Evolutionary conservation across 2,797 vertebrate genomes (phyloP).

Genomic region (Chloroceryle inda): DNA sequence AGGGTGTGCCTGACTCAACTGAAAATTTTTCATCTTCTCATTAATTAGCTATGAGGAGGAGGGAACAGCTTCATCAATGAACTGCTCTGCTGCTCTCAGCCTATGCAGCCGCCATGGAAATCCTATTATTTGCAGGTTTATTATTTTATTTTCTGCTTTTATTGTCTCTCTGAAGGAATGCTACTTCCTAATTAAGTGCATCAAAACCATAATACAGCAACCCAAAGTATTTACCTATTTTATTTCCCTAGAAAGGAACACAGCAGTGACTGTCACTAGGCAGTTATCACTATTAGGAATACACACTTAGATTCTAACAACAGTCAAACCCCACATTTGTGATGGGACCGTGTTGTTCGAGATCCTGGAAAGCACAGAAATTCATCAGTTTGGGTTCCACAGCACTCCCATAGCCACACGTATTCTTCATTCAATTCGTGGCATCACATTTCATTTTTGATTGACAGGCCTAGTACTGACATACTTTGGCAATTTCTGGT

Average conservation of each 20-base stretch:
- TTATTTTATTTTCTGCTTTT: constrained; percentile 52
- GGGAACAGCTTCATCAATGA: constrained; percentile 8
- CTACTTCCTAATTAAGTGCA: constrained; percentile 44
- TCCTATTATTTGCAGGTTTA: constrained; percentile 20
- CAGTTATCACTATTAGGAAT: not conserved
- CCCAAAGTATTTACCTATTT: constrained; percentile 40
- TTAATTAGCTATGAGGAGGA: constrained; percentile 25
- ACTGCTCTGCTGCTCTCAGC: not conserved
- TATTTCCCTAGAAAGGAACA: constrained; percentile 15
- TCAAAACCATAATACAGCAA: not conserved
- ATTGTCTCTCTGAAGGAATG: constrained; percentile 30
- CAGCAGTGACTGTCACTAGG: not conserved
- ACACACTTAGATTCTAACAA: not conserved
- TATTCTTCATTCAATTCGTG: not conserved
- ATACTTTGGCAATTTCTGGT: not conserved
- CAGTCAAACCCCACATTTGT: not conserved
- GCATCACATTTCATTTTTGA: not conserved
- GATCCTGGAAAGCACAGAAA: not conserved
- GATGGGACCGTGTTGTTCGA: not conserved
- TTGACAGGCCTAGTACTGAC: not conserved
- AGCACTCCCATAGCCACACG: not conserved
- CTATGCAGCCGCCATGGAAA: not conserved
- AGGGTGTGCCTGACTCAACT: not conserved
- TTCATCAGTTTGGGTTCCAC: not conserved
- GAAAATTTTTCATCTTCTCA: constrained; percentile 7